These are phyloP conservation scores for Mamestra configurata DNA, from an alignment of 1,140 invertebrate genomes.

Conservation along the genomic window DNA sequence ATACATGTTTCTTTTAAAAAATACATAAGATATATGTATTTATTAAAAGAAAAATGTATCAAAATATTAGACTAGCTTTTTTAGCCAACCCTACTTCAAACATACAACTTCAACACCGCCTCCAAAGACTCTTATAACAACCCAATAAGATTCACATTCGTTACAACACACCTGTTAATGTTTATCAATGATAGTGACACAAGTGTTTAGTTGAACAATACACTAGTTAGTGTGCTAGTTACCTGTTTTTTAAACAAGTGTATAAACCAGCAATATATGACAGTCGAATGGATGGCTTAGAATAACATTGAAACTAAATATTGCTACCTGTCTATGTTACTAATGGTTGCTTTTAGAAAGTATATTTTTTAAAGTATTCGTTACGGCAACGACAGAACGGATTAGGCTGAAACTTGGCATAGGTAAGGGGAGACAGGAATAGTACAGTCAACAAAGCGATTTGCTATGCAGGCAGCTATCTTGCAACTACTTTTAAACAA, in stretches of 20 bases:
- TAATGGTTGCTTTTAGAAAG: background rate
- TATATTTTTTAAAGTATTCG: background rate
- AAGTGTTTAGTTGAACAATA: conserved; percentile 51
- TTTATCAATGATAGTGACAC: conserved; percentile 48
- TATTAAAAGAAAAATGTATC: too few relatives aligned
- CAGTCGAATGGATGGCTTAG: conserved; percentile 9
- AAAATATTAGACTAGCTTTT: too few relatives aligned
- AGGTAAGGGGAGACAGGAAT: too few relatives aligned
- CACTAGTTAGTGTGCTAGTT: conserved; percentile 43
- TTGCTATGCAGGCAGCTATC: too few relatives aligned
- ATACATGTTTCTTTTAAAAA: conserved; percentile 9
- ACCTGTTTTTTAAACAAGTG: conserved; percentile 44
- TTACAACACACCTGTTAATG: background rate
- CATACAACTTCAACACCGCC: background rate
- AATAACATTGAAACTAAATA: conserved; percentile 26
- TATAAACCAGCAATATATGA: conserved; percentile 12
- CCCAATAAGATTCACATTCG: conserved; percentile 8
- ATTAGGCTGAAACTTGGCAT: too few relatives aligned
- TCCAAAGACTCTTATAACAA: conserved; percentile 14
- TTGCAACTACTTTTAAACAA: too few relatives aligned
- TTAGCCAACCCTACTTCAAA: background rate
- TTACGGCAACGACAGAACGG: too few relatives aligned
- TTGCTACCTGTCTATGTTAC: background rate
- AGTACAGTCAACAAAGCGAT: too few relatives aligned
- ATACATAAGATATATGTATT: background rate